Evolutionary conservation across 2,888 invertebrate genomes (phyloP), one percentile per base, ranked within the genome.

Genomic region (Rhingia rostrata): DNA sequence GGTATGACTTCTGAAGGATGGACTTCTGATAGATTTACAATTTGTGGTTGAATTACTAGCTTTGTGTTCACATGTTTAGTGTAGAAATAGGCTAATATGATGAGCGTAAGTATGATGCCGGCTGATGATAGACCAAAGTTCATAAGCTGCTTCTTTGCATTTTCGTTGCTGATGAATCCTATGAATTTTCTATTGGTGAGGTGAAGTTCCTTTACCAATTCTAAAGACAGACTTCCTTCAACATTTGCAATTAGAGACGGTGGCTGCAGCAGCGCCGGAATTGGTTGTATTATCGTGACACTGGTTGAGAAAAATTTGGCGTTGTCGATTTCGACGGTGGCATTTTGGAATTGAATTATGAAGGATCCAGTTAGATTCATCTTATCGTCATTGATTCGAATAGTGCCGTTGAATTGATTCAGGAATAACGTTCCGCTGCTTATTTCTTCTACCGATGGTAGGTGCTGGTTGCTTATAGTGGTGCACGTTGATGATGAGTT

Each of bases 331-430:
- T 56, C 9, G 1, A 56, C 37, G 1, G 54, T 56, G 6, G 54
- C n/a, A 9, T 56, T 56, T 10, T 39, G 39, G 39, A 56, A 22
- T 22, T 22, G 22, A 22, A 22, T 22, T 22, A 22, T 22, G 22
- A 22, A 22, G 22, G 22, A 22, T 22, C 1, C 22, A 22, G 22
- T 22, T 22, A 22, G 22, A 22, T 22, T 22, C 22, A 22, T 22
- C 22, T 22, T 22, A 22, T 22, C 22, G 22, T 22, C 22, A 22
- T 22, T 22, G 22, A 22, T 22, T 22, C 22, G 22, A 22, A 77
- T 69, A 14, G 12, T 66, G 12, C 72, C 66, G 7, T 72, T 51
- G 22, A 73, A 80, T 61, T 73, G 58, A 14, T 74, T 81, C n/a
- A 81, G 22, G 9, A 81, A 39, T 14, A 75, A 10, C 4, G 58